Percentiles rank a stretch among this genome's conserved stretches.
These are phyloP conservation scores for Acropternis orthonyx DNA, from an alignment of 2,797 vertebrate genomes.

Conservation along the genomic window DNA sequence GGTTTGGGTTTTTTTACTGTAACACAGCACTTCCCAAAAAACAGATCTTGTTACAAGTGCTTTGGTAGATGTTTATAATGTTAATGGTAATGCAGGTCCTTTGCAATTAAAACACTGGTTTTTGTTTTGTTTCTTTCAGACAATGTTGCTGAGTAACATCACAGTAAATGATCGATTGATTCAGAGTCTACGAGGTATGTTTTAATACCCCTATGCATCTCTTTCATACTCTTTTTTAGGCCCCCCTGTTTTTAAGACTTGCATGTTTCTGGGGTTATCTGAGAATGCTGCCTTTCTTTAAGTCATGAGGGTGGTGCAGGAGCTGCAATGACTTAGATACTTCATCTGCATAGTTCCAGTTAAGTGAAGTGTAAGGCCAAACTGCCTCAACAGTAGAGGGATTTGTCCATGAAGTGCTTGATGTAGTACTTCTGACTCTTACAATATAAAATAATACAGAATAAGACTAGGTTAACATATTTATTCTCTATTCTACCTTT, in stretches of 20 bases:
- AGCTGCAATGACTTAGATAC: neutral
- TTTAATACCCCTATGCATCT: neutral
- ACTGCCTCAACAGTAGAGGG: neutral
- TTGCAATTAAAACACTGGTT: neutral
- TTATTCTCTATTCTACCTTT: neutral
- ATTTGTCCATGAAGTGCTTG: neutral
- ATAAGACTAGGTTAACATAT: neutral
- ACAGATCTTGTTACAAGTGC: neutral
- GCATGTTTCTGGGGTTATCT: neutral
- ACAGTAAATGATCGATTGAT: slow-evolving; percentile 69
- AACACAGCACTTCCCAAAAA: neutral
- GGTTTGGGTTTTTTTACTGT: neutral
- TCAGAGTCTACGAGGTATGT: slow-evolving; percentile 72
- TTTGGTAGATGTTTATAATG: neutral
- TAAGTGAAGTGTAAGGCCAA: neutral
- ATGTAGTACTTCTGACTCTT: neutral
- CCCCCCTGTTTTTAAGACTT: neutral
- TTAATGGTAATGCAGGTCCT: neutral
- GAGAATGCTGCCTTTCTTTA: neutral
- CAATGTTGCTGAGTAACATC: slow-evolving; percentile 72
- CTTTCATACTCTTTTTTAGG: neutral
- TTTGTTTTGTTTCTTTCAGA: slow-evolving; percentile 62
- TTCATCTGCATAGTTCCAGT: neutral
- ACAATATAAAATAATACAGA: neutral
- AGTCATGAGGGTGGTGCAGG: neutral